These are phyloP conservation scores for Lates calcarifer DNA, from an alignment of 2,113 vertebrate genomes.

Conservation along the genomic window DNA sequence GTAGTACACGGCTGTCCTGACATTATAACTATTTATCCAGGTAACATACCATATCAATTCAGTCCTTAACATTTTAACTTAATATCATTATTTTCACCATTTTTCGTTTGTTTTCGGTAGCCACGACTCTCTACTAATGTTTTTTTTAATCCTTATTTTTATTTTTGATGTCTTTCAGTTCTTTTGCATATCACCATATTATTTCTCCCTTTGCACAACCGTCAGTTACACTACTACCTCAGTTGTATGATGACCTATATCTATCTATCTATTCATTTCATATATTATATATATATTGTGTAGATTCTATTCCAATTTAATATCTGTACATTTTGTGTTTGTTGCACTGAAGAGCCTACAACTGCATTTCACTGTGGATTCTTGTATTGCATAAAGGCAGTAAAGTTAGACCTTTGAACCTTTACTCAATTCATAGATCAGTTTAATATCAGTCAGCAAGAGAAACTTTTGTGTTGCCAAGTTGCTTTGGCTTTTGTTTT, in stretches of 20 bases:
- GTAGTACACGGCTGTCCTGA: background rate
- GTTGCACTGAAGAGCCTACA: too few relatives aligned
- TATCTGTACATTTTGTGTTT: too few relatives aligned
- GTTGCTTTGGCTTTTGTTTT: background rate
- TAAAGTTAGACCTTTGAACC: background rate
- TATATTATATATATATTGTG: too few relatives aligned
- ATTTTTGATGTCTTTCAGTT: background rate
- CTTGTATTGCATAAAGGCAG: background rate
- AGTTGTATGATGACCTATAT: too few relatives aligned
- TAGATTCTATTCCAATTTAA: too few relatives aligned
- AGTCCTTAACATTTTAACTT: background rate
- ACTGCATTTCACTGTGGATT: background rate
- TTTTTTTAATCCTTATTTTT: background rate
- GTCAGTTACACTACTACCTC: background rate
- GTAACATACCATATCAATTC: background rate
- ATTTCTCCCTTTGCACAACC: background rate
- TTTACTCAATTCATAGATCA: background rate
- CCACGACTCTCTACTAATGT: background rate
- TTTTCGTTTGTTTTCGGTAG: too few relatives aligned
- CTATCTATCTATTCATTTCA: too few relatives aligned
- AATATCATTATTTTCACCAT: too few relatives aligned
- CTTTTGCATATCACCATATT: background rate
- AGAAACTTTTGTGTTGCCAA: background rate
- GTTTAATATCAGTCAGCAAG: background rate
- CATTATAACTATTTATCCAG: background rate